Evolutionary conservation across 2,113 vertebrate species (phyloP), one percentile per base, ranked within the genome.

Genomic region (Bombycilla garrulus): DNA sequence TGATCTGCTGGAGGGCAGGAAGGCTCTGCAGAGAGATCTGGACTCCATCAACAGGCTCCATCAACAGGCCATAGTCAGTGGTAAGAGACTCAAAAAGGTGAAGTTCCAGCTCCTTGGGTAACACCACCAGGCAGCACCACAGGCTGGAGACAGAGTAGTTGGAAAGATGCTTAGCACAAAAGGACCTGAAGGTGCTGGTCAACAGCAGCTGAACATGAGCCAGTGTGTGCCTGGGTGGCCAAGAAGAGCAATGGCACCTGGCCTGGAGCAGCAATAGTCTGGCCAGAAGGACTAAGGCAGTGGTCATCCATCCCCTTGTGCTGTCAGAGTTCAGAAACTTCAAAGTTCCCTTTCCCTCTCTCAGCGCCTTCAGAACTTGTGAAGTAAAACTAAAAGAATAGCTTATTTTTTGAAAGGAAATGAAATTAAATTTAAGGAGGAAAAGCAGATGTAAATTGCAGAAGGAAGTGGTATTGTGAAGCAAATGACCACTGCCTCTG

Each of bases 51-150:
- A n/a, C 35, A 50, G 53, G 24, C 29, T 50, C 29, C 21, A 80
- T 38, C 1, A 0, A 56, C 20, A 33, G 21, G 40, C 26, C 35
- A 47, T 0, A 1, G 28, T 24, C 35, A 40, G 9, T 26, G 7
- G 44, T 9, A 50, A 58, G 44, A n/a, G 6, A 56, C 18, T 58
- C 11, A n/a, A 50, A 58, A 58, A 40, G 18, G 23, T 28, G 23
- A 69, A 23, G 7, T 58, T 28, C 11, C 19, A n/a, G 19, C 15
- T 50, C 35, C 44, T 29, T 35, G 29, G 35, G 14, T 70, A 38
- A 50, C 35, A 81, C 28, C 4, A 7, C 11, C 15, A 14, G 28
- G 28, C 17, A 67, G 13, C 10, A 38, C 42, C 23, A 38, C 11
- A 57, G 64, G 23, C 11, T 57, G 22, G 28, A 35, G 3, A 3